Percentiles rank a stretch among this genome's conserved stretches.
These are phyloP conservation scores for Muntiacus reevesi DNA, from an alignment of 2,113 vertebrate genomes.

Conservation along the genomic window DNA sequence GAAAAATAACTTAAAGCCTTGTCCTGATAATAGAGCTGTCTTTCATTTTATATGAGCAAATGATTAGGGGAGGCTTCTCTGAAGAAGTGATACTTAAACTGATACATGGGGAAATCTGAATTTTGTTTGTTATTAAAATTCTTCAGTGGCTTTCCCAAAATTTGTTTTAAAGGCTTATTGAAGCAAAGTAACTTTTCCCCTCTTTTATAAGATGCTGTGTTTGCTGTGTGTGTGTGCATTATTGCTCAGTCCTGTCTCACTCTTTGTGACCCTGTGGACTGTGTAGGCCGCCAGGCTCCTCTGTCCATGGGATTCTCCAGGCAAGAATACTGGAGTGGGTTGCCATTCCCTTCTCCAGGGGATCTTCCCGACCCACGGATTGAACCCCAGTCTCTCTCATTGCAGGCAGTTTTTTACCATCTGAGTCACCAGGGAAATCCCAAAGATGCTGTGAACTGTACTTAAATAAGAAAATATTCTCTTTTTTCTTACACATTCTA, in stretches of 20 bases:
- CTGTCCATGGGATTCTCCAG: neutral
- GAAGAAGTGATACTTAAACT: neutral
- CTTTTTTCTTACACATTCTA: neutral
- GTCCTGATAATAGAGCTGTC: neutral
- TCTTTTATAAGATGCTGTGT: neutral
- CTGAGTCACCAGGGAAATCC: neutral
- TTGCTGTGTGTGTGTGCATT: neutral
- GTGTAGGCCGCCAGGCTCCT: neutral
- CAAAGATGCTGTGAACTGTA: neutral
- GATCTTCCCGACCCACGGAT: neutral
- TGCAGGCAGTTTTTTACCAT: neutral
- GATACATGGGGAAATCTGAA: neutral
- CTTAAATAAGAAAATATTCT: neutral
- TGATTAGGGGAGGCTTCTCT: neutral
- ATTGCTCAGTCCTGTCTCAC: neutral
- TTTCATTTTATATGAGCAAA: neutral
- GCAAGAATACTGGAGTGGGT: neutral
- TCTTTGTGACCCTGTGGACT: neutral
- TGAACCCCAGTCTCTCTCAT: neutral
- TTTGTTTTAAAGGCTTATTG: neutral
- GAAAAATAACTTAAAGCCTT: neutral
- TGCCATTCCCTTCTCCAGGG: neutral
- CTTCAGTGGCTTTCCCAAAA: neutral
- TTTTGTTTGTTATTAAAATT: neutral
- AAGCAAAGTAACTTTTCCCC: neutral